Base-by-base conservation (phyloP, 2,888 invertebrate species). In the Macrosiphum euphorbiae region DNA sequence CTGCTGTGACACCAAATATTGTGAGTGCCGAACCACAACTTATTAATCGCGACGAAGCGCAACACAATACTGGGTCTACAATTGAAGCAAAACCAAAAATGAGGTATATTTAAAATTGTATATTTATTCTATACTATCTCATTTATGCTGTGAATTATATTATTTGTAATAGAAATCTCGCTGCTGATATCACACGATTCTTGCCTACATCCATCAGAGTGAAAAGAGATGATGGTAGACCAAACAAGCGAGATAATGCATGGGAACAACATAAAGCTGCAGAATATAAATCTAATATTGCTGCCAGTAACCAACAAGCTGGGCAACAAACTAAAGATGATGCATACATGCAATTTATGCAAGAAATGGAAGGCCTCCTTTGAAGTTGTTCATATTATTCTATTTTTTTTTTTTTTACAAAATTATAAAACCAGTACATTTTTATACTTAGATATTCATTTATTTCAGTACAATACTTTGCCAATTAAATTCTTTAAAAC, bases 331-430 rank as follows among this genome's bases (percentile, higher is more conserved):
- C 98, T 94, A 99, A 99, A 96, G 99, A 99, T 95, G 99, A 99
- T 95, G 99, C 99, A 26, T 99, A 99, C 95, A 98, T 99, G 96
- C 98, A 99, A 96, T 99, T 99, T 96, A 99, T 99, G 99, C 98
- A 98, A 96, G 99, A 99, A 96, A 99, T 99, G 98, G 98, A 99
- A 95, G 98, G 98, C 91, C 96, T 99, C 55, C 96, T 99, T 95
- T 99, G 96, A 96, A 94, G 35, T 87, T n/a, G 35, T 85, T 85
- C 50, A 28, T 55, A 84, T 88, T 86, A 44, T 78, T 58, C 8
- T 90, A 52, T 78, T 91, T 78, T 35, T 16, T 50, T 90, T 52
- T 50, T 16, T 35, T 61, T 86, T 24, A 44, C n/a, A 44, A 78
- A 78, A 88, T 52, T 67, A 67, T 92, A 52, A 91, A 67, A 78